A percentile compares a stretch with the other conserved stretches of the same genome.
These are phyloP conservation scores for Oscheius sp. DNA, from an alignment of 1,140 invertebrate genomes.

Conservation along the genomic window DNA sequence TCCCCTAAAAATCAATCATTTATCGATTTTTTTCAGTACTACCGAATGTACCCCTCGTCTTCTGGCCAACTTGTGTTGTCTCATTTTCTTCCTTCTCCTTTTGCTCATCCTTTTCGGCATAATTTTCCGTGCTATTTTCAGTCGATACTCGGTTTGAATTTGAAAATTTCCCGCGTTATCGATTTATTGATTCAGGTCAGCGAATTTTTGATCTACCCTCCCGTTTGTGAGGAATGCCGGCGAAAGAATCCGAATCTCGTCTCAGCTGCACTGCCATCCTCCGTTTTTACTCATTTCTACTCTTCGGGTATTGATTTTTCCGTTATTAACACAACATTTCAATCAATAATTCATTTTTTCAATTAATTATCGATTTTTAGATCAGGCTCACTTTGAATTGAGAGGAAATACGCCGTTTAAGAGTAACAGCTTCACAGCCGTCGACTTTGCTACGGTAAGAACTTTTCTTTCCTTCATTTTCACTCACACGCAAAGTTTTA, in stretches of 20 bases:
- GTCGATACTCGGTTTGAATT: conserved; percentile 14
- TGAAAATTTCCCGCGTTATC: neutral
- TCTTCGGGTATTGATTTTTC: conserved; percentile 44
- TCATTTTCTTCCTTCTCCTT: conserved; percentile 44
- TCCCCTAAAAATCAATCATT: neutral
- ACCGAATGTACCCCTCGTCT: conserved; percentile 49
- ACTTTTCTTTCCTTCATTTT: too few relatives aligned
- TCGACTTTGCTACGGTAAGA: conserved; percentile 56
- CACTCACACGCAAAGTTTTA: too few relatives aligned
- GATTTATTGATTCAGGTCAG: conserved; percentile 36
- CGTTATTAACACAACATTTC: too few relatives aligned
- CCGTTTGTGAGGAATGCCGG: conserved; percentile 57
- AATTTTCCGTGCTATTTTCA: conserved; percentile 43
- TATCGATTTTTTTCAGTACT: conserved; percentile 39
- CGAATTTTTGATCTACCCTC: conserved; percentile 50
- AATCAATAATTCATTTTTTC: too few relatives aligned
- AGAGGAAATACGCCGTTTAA: conserved; percentile 58
- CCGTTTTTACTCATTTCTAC: conserved; percentile 28
- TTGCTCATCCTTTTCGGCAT: conserved; percentile 49
- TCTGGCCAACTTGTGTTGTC: conserved; percentile 37
- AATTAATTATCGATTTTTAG: neutral
- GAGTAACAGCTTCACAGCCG: conserved; percentile 59
- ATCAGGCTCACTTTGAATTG: conserved; percentile 55
- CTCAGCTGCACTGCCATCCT: conserved; percentile 26
- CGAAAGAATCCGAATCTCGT: conserved; percentile 46